Conservation (phyloP, 1,140 invertebrate species). For the Bombus impatiens region DNA sequence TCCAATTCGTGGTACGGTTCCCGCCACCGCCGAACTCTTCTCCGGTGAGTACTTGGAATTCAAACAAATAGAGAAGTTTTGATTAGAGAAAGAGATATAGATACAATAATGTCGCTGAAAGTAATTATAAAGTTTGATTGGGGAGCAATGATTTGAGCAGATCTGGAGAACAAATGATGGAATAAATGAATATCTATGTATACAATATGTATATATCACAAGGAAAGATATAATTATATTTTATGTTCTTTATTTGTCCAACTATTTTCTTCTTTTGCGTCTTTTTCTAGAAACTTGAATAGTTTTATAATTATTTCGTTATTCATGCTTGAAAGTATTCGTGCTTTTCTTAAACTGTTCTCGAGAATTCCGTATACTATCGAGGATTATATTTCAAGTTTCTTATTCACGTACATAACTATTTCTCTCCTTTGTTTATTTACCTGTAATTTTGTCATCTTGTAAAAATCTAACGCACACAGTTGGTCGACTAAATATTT, state of each 20-base stretch:
- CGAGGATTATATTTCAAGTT: too few relatives aligned
- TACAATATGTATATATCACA: not conserved
- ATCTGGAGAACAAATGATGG: too few relatives aligned
- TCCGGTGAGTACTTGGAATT: conserved; percentile 87
- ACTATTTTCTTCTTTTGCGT: not conserved
- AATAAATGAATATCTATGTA: too few relatives aligned
- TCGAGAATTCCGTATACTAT: too few relatives aligned
- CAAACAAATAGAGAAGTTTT: conserved; percentile 43
- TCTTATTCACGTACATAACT: too few relatives aligned
- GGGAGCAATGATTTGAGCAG: too few relatives aligned
- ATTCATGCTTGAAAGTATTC: not conserved
- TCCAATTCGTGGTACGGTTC: conserved; percentile 80
- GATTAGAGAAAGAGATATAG: not conserved
- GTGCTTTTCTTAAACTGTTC: too few relatives aligned
- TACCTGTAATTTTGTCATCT: not conserved
- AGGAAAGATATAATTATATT: too few relatives aligned
- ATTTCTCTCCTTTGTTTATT: not conserved
- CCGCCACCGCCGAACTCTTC: conserved; percentile 84
- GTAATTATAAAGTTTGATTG: not conserved
- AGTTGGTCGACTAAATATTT: not conserved
- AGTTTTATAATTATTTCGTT: not conserved
- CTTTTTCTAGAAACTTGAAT: not conserved
- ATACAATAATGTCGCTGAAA: not conserved
- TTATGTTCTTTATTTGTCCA: not conserved
- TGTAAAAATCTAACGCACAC: not conserved